Base-by-base conservation (phyloP, 2,888 invertebrate species). In the Geophilus truncorum region DNA sequence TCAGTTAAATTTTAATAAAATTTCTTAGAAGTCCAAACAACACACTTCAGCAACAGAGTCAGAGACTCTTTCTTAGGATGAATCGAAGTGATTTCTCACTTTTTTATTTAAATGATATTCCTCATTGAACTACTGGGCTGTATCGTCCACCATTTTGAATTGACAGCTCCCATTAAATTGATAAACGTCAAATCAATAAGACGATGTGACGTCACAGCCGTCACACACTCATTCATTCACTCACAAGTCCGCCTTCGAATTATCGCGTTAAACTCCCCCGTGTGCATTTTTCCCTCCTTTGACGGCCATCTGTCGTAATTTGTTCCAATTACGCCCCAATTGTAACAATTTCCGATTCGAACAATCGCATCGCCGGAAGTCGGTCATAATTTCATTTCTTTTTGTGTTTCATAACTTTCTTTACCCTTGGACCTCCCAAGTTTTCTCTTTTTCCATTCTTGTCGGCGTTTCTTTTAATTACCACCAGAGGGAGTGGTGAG, bases 171-270 rank as follows among this genome's bases (percentile, higher is more conserved):
- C 70, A 70, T 70, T 70, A 70, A 70, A 28, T 70, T 70, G 70
- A 70, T 70, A 70, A 70, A 70, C 70, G 70, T 28, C 70, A 70
- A 70, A 70, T 70, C 70, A 70, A 70, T 70, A 70, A 70, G 25
- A 10, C 70, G 70, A 28, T 23, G 12, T 70, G 70, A 70, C 70
- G 70, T 70, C 70, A 62, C 25, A 6, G 10, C 25, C n/a, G n/a
- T n/a, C n/a, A n/a, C n/a, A n/a, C n/a, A n/a, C n/a, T n/a, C n/a
- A n/a, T 4, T 15, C 15, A 57, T 1, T 25, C 62, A 25, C 70
- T 25, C 70, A 15, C 57, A 21, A 25, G 70, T 70, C 70, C 25
- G 12, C 28, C 28, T 28, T 70, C 70, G n/a, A 70, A 28, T 70
- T 70, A 70, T 28, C 23, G 25, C 10, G 28, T 25, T 28, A 70